Evolutionary conservation across 2,888 invertebrate genomes (phyloP), one percentile per base, ranked within the genome.

Genomic region (Cyclophora albipunctata): DNA sequence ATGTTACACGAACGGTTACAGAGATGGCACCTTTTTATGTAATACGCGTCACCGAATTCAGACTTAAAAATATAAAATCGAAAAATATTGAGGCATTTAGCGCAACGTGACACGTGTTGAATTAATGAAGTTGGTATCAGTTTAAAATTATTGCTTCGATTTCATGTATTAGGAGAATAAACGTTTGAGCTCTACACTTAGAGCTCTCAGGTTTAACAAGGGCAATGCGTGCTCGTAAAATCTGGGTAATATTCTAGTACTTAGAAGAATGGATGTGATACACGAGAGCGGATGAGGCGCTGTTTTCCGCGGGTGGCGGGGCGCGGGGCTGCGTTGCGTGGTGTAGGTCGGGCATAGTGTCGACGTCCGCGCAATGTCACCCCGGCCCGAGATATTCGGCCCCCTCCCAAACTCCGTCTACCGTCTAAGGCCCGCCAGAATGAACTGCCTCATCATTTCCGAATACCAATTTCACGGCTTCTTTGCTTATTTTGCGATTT

Each of bases 311-410:
- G 67, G 68, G 60, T 57, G 65, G 65, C 57, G 43, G 65, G 56
- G 69, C 60, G 68, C 64, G 63, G 68, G 61, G 64, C 63, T 69
- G 60, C 62, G 69, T 62, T 58, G 73, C 69, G 69, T 80, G 74
- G 74, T 77, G 81, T 85, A 86, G 85, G 86, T 86, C 84, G 84
- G 80, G 78, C 78, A 81, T 62, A 75, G 73, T 76, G 84, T 86
- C 86, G 82, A 75, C 66, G 85, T 64, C 81, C 87, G 77, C 67
- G 70, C 87, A 85, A 86, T 84, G 87, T 87, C 87, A 86, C 87
- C 86, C 80, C 78, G 78, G 68, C 68, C 66, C 62, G 71, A 75
- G 73, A 79, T 74, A 72, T 79, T 80, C 74, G 77, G 75, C 75
- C 63, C 61, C 64, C 62, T 54, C 62, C 59, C 64, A 56, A 56